phyloP scores from a whole-genome alignment of 2,113 vertebrate species.

The Crotalus helleri region DNA sequence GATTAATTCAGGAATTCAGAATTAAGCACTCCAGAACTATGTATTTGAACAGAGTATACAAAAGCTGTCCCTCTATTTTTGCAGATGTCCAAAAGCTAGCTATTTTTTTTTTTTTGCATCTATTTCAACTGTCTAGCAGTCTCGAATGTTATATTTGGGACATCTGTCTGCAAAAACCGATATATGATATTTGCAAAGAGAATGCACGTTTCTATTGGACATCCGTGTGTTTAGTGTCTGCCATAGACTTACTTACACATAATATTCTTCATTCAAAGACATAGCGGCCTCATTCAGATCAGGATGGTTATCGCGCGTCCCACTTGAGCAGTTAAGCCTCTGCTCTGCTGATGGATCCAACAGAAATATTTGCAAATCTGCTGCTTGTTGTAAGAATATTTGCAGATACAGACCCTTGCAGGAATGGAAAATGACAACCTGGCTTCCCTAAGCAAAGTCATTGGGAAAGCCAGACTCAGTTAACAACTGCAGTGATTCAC shows the following conservation, averaged over 20 bases:
- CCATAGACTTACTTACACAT: neutral
- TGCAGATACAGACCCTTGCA: neutral
- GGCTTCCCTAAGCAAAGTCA: too few relatives aligned
- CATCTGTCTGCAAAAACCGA: neutral
- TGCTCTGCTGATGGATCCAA: neutral
- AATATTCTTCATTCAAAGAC: neutral
- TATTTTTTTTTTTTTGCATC: neutral
- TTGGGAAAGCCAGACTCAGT: too few relatives aligned
- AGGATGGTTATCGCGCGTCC: neutral
- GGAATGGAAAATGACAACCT: neutral
- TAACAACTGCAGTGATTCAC: too few relatives aligned
- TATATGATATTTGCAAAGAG: neutral
- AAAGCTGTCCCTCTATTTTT: neutral
- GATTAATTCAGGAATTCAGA: slow-evolving; percentile 59
- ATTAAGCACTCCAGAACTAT: slow-evolving; percentile 62
- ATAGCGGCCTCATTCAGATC: neutral
- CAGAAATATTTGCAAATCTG: neutral
- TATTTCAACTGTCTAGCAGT: slow-evolving; percentile 29
- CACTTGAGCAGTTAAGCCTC: neutral
- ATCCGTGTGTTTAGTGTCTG: neutral
- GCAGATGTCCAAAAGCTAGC: slow-evolving; percentile 51
- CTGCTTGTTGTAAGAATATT: neutral
- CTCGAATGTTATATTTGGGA: neutral
- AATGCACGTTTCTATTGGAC: neutral
- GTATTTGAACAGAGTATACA: slow-evolving; percentile 60